phyloP scores from a whole-genome alignment of 2,113 vertebrate genomes.

The Neotoma lepida region DNA sequence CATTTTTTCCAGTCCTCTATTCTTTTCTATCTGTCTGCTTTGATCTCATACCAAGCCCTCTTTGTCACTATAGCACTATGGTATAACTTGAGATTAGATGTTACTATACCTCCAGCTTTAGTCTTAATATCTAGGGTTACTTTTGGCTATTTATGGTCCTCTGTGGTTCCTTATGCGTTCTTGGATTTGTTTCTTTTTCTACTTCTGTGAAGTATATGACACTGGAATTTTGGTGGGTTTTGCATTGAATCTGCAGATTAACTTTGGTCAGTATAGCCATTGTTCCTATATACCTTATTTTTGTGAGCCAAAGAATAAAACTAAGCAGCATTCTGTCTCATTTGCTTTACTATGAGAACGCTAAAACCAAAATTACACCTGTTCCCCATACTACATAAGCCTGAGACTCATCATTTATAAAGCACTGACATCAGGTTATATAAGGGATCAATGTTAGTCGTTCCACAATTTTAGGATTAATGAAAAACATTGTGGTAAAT shows the following conservation, averaged over 20 bases:
- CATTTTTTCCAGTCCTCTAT: not conserved
- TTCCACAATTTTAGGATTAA: not conserved
- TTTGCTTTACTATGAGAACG: not conserved
- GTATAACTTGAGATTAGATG: not conserved
- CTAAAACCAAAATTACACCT: not conserved
- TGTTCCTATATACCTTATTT: not conserved
- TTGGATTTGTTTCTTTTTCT: not conserved
- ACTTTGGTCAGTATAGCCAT: not conserved
- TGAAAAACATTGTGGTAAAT: not conserved
- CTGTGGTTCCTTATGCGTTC: not conserved
- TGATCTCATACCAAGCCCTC: not conserved
- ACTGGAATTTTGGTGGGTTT: not conserved
- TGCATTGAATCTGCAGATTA: not conserved
- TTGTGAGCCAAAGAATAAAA: not conserved
- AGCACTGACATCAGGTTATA: not conserved
- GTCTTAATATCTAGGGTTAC: not conserved
- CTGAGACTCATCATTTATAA: not conserved
- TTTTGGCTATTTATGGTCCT: not conserved
- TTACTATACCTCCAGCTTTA: not conserved
- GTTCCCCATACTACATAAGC: accelerated
- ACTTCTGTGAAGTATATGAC: not conserved
- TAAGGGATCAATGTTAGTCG: not conserved
- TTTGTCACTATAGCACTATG: not conserved
- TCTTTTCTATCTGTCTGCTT: not conserved
- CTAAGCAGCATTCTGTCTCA: not conserved